Conservation (phyloP, 2,797 vertebrate species). For the Lagocephalus sceleratus region DNA sequence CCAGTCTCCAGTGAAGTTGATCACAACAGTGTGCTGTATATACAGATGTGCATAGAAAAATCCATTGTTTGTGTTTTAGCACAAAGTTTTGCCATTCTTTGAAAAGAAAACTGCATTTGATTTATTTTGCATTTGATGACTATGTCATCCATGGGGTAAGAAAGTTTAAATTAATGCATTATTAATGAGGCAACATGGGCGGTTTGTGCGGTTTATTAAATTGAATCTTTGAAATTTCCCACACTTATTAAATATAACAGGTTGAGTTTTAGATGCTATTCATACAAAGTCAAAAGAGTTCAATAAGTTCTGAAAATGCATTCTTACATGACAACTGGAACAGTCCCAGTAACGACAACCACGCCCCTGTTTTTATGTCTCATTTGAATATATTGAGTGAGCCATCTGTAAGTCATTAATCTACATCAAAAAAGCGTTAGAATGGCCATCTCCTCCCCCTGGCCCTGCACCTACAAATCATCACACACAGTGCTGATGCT, state of each 20-base stretch:
- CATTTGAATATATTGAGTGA: constrained; percentile 80
- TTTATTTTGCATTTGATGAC: too few species aligned
- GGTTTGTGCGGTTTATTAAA: neutral
- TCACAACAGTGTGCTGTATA: too few species aligned
- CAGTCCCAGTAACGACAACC: constrained; percentile 40
- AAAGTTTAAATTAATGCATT: neutral
- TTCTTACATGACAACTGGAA: constrained; percentile 24
- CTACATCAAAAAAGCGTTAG: constrained; percentile 80
- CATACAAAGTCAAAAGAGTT: neutral
- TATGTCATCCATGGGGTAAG: too few species aligned
- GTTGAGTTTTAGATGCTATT: too few species aligned
- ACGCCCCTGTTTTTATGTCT: constrained; percentile 70
- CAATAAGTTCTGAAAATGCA: constrained; percentile 17
- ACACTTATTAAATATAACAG: too few species aligned
- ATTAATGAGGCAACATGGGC: neutral
- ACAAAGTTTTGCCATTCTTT: too few species aligned
- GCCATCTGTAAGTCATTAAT: constrained; percentile 83
- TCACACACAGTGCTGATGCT: constrained; percentile 55
- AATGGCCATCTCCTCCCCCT: constrained; percentile 50
- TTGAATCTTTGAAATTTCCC: neutral
- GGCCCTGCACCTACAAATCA: constrained; percentile 50
- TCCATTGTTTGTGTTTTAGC: too few species aligned
- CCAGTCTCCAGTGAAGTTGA: too few species aligned
- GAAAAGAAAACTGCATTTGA: too few species aligned
- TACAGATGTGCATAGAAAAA: too few species aligned